Evolutionary conservation across 2,113 vertebrate species (phyloP).

Genomic region (Ictalurus punctatus): DNA sequence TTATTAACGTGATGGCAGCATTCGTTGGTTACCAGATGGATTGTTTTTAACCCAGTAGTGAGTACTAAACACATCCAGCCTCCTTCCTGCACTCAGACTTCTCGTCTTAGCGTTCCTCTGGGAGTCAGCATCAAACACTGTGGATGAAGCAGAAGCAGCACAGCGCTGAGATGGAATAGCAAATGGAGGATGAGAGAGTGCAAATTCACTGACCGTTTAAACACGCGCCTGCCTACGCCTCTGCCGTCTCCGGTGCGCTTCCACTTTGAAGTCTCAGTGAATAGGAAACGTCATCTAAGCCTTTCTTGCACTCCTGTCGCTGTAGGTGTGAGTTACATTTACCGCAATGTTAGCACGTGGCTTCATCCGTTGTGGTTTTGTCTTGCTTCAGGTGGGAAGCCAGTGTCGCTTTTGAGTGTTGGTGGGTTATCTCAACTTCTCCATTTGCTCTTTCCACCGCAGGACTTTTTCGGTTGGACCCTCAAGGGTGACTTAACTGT

Average conservation of each 20-base stretch:
- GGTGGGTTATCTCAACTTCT: constrained; percentile 34
- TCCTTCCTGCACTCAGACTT: constrained; percentile 24
- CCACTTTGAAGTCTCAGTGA: constrained; percentile 37
- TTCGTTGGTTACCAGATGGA: neutral
- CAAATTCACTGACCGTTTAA: constrained; percentile 17
- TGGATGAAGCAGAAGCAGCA: neutral
- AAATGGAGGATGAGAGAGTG: constrained; percentile 34
- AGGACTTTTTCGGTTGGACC: constrained; percentile 1
- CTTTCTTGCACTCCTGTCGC: constrained; percentile 6
- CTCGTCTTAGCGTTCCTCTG: constrained; percentile 15
- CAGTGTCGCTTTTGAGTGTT: neutral
- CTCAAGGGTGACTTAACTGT: constrained; percentile 8
- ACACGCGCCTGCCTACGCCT: neutral
- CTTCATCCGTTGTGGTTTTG: constrained; percentile 34
- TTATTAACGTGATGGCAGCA: neutral
- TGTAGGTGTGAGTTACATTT: constrained; percentile 34
- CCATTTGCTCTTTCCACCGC: constrained; percentile 14
- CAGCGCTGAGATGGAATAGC: constrained; percentile 29
- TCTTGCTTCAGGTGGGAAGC: constrained; percentile 31
- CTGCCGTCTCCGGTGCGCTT: constrained; percentile 14
- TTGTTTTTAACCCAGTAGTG: neutral
- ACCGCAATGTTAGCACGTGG: constrained; percentile 13
- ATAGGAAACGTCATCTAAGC: constrained; percentile 9
- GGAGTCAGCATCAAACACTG: constrained; percentile 36
- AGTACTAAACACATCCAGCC: neutral